Base-by-base conservation (phyloP, 2,113 vertebrate genomes). In the Nothoprocta pentlandii region DNA sequence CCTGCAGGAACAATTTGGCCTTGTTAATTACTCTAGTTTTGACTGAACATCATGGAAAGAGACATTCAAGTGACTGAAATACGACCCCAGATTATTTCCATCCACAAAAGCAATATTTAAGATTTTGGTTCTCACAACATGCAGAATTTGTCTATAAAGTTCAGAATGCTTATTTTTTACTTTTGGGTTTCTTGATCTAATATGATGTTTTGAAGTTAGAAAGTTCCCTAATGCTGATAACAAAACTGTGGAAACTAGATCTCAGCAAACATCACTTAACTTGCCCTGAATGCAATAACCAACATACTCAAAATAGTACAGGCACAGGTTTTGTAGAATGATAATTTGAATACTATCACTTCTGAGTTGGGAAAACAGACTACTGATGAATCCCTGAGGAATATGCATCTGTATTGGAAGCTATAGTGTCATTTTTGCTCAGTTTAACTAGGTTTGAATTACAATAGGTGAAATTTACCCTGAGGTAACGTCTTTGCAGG, bases 371-470 rank as follows among this genome's bases (percentile, higher is more conserved):
- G 56, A 96, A 96, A 89, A 41, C 59, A 92, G 90, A 92, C 36
- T 94, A 62, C 59, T 69, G 77, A 77, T 92, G 62, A 46, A 92
- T 91, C 73, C 93, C 68, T 30, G 44, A 92, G 92, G 89, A 96
- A 95, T 84, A 68, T 21, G 90, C 79, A 95, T 95, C 84, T 91
- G 69, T 84, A 85, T 94, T 74, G 95, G 89, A 87, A 90, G n/a
- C 59, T 94, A 11, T 47, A 86, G 67, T 42, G 63, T 94, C 71
- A 64, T 89, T 84, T 34, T 47, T 30, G 25, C 36, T 90, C 68
- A 67, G 80, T 68, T 93, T 41, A 80, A 92, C 88, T 56, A 85
- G 49, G 28, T 36, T 20, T 73, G 69, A 87, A 90, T 51, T 54
- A 49, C 46, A 87, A 19, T 26, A 79, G 47, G 36, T 69, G 80